These are phyloP conservation scores for Serinus canaria DNA, from an alignment of 2,113 vertebrate genomes.

Conservation along the genomic window DNA sequence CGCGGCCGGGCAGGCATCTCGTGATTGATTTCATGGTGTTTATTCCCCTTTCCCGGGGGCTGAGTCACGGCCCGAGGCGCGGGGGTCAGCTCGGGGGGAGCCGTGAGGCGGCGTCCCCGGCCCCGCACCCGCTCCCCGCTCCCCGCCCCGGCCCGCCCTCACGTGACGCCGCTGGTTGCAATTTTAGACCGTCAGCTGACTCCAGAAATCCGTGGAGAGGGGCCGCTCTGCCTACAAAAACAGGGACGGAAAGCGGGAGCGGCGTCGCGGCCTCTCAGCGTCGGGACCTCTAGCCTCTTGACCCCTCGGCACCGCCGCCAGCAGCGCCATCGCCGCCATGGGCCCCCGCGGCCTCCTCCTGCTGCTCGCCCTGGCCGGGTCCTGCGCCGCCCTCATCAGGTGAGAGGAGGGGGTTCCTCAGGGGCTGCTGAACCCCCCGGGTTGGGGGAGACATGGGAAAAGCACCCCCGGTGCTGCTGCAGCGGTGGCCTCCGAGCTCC, in stretches of 20 bases:
- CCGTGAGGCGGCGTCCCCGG: neutral
- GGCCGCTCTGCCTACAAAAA: slow-evolving; percentile 1
- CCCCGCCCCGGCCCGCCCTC: neutral
- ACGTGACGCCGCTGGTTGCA: slow-evolving; percentile 16
- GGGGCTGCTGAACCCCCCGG: neutral
- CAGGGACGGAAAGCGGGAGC: neutral
- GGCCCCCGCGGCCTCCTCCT: neutral
- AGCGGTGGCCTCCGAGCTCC: neutral
- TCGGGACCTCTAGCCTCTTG: neutral
- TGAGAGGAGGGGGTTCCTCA: neutral
- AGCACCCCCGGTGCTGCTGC: neutral
- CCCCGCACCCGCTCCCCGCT: neutral
- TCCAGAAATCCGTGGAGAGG: neutral
- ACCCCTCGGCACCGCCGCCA: neutral
- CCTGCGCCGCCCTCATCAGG: slow-evolving; percentile 50
- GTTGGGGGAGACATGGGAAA: rapidly evolving
- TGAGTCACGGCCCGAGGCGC: neutral
- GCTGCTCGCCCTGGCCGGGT: neutral
- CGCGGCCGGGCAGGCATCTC: neutral
- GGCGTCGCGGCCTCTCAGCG: neutral
- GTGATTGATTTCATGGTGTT: neutral
- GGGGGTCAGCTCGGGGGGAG: neutral
- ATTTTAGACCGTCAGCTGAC: slow-evolving; percentile 53
- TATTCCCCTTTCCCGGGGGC: neutral
- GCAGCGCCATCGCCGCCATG: neutral